Percentiles rank a stretch among this genome's conserved stretches.
These are phyloP conservation scores for Dromas ardeola DNA, from an alignment of 2,113 vertebrate genomes.

Conservation along the genomic window DNA sequence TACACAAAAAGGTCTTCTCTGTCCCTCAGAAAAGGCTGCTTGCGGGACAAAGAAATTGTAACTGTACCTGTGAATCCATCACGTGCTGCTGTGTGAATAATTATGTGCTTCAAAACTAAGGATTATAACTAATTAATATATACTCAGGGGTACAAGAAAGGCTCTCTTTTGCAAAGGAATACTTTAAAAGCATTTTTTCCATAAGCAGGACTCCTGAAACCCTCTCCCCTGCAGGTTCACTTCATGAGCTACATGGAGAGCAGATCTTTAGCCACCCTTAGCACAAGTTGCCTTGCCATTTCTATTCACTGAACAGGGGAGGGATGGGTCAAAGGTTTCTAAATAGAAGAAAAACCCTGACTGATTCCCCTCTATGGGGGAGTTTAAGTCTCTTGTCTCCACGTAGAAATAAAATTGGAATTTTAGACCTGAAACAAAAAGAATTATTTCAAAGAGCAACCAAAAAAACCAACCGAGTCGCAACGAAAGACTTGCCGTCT, in stretches of 20 bases:
- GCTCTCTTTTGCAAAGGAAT: neutral
- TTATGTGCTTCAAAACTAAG: neutral
- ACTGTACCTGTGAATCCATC: neutral
- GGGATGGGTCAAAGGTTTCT: neutral
- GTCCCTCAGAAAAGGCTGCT: neutral
- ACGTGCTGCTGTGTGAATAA: neutral
- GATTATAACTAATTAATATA: constrained; percentile 40
- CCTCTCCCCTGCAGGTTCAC: neutral
- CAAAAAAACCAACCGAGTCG: neutral
- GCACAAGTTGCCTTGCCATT: neutral
- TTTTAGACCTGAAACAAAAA: constrained; percentile 16
- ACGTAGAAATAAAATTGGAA: neutral
- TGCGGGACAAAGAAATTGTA: neutral
- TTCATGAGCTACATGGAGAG: neutral
- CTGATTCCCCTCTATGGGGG: neutral
- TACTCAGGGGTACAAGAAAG: neutral
- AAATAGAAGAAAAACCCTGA: constrained; percentile 6
- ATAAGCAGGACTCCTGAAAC: neutral
- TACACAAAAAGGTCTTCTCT: neutral
- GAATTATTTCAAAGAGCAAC: neutral
- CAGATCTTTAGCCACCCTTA: neutral
- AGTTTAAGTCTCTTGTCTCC: neutral
- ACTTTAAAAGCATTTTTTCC: constrained; percentile 13
- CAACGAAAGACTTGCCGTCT: neutral
- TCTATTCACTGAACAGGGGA: neutral